Conservation (phyloP, 2,797 vertebrate species). For the Lutjanus argentimaculatus region DNA sequence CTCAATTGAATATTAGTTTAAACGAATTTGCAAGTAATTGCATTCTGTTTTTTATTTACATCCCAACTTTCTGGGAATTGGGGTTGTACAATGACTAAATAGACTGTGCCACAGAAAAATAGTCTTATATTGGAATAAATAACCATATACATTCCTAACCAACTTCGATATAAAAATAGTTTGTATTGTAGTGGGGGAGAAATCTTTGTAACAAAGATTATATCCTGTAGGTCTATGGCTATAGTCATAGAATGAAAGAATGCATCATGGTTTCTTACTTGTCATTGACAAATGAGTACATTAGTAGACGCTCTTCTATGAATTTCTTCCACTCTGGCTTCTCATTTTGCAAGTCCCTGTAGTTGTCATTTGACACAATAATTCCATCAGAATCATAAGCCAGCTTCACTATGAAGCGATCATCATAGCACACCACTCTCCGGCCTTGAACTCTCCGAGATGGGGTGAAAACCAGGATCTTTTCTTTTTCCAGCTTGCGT, state of each 20-base stretch:
- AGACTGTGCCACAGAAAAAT: not conserved
- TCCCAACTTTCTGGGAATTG: too few species aligned
- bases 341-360: slow-evolving; percentile 98
- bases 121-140: not conserved
- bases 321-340: slow-evolving; percentile 99
- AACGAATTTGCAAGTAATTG: too few species aligned
- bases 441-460: slow-evolving; percentile 97
- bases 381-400: slow-evolving; percentile 99
- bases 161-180: not conserved
- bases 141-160: not conserved
- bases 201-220: not conserved
- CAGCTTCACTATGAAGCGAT: slow-evolving; percentile 99
- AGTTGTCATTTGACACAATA: slow-evolving; percentile 99
- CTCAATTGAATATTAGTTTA: too few species aligned
- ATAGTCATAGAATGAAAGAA: slow-evolving; percentile 5
- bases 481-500: slow-evolving; percentile 97
- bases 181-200: not conserved
- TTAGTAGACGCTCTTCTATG: slow-evolving; percentile 97
- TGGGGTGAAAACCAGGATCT: slow-evolving; percentile 98
- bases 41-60: too few species aligned
- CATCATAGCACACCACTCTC: slow-evolving; percentile 98
- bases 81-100: not conserved
- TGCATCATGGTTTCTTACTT: slow-evolving; percentile 88
- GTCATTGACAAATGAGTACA: slow-evolving; percentile 99
- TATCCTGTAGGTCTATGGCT: not conserved